These are phyloP conservation scores for Ataeniobius toweri DNA, from an alignment of 2,797 vertebrate genomes.

Conservation along the genomic window DNA sequence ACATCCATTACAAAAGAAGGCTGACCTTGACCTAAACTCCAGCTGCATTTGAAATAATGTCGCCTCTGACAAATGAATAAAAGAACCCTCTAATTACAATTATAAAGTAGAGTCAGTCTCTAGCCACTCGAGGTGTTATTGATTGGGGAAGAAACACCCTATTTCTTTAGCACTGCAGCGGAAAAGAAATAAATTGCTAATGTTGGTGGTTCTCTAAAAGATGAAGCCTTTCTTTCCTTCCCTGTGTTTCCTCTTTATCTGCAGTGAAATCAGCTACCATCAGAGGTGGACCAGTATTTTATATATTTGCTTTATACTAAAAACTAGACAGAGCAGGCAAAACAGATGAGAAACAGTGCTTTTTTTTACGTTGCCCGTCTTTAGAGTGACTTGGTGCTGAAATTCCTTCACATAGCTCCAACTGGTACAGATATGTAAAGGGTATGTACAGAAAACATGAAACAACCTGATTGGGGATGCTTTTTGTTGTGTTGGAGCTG, in stretches of 20 bases:
- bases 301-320: background rate
- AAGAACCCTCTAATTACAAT: constrained; percentile 52
- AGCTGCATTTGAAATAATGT: constrained; percentile 42
- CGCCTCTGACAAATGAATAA: constrained; percentile 43
- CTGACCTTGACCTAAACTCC: background rate
- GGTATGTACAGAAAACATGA: background rate
- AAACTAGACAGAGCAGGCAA: too few species aligned
- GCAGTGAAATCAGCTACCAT: constrained; percentile 22
- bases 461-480: background rate
- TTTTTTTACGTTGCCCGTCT: too few species aligned
- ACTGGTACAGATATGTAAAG: background rate
- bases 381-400: background rate
- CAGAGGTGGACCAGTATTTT: background rate
- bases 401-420: background rate
- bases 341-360: too few species aligned
- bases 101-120: constrained; percentile 47
- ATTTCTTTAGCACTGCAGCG: constrained; percentile 48
- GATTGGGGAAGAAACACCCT: constrained; percentile 60
- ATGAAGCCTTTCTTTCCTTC: constrained; percentile 42
- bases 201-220: constrained; percentile 54
- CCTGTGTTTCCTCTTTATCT: constrained; percentile 34
- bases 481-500: background rate
- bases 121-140: constrained; percentile 60
- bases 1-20: background rate
- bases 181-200: constrained; percentile 59